Conservation (phyloP, 2,888 invertebrate species). For the Drosophila suboccidentalis region DNA sequence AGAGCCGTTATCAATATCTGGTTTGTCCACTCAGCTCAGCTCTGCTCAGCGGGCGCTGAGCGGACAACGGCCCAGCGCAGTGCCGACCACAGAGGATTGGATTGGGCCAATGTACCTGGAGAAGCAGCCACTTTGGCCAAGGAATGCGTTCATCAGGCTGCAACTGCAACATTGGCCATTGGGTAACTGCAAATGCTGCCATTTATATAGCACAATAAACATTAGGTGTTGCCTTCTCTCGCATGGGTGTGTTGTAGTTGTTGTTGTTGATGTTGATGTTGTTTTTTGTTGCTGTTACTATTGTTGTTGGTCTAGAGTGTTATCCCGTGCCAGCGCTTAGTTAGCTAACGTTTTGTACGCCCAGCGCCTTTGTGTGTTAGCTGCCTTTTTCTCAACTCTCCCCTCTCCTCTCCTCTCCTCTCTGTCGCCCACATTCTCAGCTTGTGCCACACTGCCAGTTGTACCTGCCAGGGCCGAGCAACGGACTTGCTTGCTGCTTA, state of each 20-base stretch:
- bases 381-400: neutral
- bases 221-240: slow-evolving; percentile 74
- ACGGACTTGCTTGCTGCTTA: slow-evolving; percentile 53
- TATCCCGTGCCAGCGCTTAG: slow-evolving; percentile 77
- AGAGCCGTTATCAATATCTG: slow-evolving; percentile 85
- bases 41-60: slow-evolving; percentile 55
- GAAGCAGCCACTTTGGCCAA: slow-evolving; percentile 57
- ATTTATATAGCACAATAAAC: slow-evolving; percentile 82
- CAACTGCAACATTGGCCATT: slow-evolving; percentile 64
- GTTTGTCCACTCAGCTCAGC: slow-evolving; percentile 82
- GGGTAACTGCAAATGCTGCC: slow-evolving; percentile 81
- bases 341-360: slow-evolving; percentile 77
- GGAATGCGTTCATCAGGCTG: slow-evolving; percentile 57
- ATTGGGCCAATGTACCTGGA: slow-evolving; percentile 83
- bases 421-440: neutral
- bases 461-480: slow-evolving; percentile 37
- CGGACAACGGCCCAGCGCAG: slow-evolving; percentile 45
- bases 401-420: neutral
- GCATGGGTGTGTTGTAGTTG: slow-evolving; percentile 61
- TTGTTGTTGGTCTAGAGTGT: slow-evolving; percentile 49
- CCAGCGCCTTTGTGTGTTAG: slow-evolving; percentile 63
- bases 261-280: slow-evolving; percentile 26
- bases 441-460: slow-evolving; percentile 1
- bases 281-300: slow-evolving; percentile 32
- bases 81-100: slow-evolving; percentile 74